phyloP scores from a whole-genome alignment of 2,888 invertebrate species.

The Folsomia candida region DNA sequence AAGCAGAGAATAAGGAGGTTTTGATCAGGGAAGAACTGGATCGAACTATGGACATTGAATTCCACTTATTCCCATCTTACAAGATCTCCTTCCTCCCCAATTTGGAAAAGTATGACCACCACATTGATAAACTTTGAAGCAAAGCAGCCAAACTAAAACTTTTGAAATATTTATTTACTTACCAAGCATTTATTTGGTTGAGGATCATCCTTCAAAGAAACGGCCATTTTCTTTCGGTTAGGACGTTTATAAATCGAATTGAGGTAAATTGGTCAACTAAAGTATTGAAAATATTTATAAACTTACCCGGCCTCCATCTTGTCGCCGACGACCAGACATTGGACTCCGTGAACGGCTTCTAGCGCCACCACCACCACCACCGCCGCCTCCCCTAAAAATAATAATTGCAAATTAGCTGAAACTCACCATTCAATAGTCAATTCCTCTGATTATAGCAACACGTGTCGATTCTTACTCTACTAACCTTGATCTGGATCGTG shows the following conservation, averaged over 20 bases:
- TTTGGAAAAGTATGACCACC: no score
- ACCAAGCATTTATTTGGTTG: conserved; percentile 58
- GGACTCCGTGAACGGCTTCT: conserved; percentile 45
- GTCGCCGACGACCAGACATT: conserved; percentile 41
- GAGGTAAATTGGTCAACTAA: neutral
- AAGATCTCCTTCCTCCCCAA: no score
- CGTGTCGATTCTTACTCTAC: neutral
- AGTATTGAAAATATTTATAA: conserved; percentile 9
- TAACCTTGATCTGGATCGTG: conserved; percentile 41
- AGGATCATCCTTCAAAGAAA: conserved; percentile 56
- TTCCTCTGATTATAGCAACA: no score
- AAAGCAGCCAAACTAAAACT: neutral
- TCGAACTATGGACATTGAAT: no score
- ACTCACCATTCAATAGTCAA: no score
- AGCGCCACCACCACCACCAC: conserved; percentile 21
- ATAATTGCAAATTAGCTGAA: no score
- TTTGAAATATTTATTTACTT: no score
- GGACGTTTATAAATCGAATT: neutral
- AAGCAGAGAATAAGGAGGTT: no score
- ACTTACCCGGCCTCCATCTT: conserved; percentile 34
- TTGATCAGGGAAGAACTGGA: no score
- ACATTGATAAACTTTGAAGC: no score
- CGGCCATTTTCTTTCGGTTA: neutral
- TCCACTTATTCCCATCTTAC: no score
- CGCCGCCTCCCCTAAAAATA: conserved; percentile 18